Percentiles rank a stretch among this genome's conserved stretches.
Conservation (phyloP, 2,888 invertebrate genomes). For the Volucella inflata region DNA sequence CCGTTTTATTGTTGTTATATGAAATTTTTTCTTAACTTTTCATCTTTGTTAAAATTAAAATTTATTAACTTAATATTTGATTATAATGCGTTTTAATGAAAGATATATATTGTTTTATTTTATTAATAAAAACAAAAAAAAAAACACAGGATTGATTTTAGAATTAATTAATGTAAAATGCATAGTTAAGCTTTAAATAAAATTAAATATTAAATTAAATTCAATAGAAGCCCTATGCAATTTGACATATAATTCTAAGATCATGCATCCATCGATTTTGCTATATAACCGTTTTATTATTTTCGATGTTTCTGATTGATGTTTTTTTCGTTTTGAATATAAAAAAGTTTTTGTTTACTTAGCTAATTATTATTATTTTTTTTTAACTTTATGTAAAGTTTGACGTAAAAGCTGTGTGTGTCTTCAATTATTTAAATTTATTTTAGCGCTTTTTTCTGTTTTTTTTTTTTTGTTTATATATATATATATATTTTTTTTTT, state of each 20-base stretch:
- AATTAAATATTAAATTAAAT: not conserved
- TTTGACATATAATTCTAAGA: slow-evolving; percentile 64
- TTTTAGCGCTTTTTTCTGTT: slow-evolving; percentile 28
- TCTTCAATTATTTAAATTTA: slow-evolving; percentile 44
- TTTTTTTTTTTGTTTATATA: slow-evolving; percentile 57
- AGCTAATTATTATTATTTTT: slow-evolving; percentile 13
- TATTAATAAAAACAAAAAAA: not conserved
- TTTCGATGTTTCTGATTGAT: slow-evolving; percentile 75
- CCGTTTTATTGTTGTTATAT: slow-evolving; percentile 61
- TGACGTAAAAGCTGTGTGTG: slow-evolving; percentile 60
- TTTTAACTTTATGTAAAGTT: slow-evolving; percentile 46
- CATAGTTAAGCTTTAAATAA: slow-evolving; percentile 35
- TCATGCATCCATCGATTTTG: slow-evolving; percentile 64
- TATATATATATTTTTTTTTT: too few relatives aligned
- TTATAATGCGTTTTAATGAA: slow-evolving; percentile 61
- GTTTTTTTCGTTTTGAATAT: slow-evolving; percentile 70
- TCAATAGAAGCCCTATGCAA: slow-evolving; percentile 32
- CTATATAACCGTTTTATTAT: slow-evolving; percentile 64
- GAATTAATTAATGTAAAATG: slow-evolving; percentile 50
- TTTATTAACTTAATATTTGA: slow-evolving; percentile 53
- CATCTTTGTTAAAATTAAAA: slow-evolving; percentile 49
- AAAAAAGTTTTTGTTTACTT: slow-evolving; percentile 38
- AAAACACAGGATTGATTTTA: slow-evolving; percentile 60
- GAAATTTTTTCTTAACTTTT: slow-evolving; percentile 52
- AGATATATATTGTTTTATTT: slow-evolving; percentile 40